Evolutionary conservation across 2,797 vertebrate species (phyloP), one percentile per base, ranked within the genome.

Genomic region (Orientallactaga sibirica): DNA sequence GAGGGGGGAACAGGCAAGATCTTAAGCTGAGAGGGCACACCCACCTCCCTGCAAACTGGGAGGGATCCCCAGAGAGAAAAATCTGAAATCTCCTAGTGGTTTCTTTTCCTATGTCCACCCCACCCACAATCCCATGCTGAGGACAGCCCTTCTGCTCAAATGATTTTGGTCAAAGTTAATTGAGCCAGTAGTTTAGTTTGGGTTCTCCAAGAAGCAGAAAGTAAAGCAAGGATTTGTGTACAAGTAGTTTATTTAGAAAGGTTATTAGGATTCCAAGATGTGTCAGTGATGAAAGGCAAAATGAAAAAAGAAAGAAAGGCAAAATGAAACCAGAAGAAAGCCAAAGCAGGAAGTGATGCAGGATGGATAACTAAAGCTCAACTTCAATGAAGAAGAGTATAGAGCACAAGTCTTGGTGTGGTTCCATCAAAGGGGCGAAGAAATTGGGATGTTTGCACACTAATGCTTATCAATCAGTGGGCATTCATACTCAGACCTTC

Each of bases 31-130:
- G 16, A 58, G 55, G 55, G 55, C 16, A 24, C 62, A 64, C 22
- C 22, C 62, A 24, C 62, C 62, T 20, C 62, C 62, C 19, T 64
- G 62, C 62, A 20, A 20, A 64, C 19, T n/a, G 78, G 91, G 92
- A 79, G 84, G 24, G 85, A 94, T 92, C 73, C 86, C 84, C 85
- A 74, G 43, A 93, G 79, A 62, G 91, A 92, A 58, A 58, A 58
- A 58, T 58, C 55, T 58, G 55, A 58, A 58, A 58, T 58, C 11
- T 14, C 55, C 55, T 14, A 58, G 15, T 58, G 81, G n/a, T 66
- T 66, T 91, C 84, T 58, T 55, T 83, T 92, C 71, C 78, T 87
- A 64, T 87, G 64, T 91, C 87, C 62, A 43, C 29, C 61, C 61
- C 41, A 77, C 74, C 33, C 77, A 58, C 52, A 67, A 55, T 64